Percentiles rank a stretch among this genome's conserved stretches.
These are phyloP conservation scores for Corythoichthys intestinalis DNA, from an alignment of 2,113 vertebrate genomes.

Conservation along the genomic window DNA sequence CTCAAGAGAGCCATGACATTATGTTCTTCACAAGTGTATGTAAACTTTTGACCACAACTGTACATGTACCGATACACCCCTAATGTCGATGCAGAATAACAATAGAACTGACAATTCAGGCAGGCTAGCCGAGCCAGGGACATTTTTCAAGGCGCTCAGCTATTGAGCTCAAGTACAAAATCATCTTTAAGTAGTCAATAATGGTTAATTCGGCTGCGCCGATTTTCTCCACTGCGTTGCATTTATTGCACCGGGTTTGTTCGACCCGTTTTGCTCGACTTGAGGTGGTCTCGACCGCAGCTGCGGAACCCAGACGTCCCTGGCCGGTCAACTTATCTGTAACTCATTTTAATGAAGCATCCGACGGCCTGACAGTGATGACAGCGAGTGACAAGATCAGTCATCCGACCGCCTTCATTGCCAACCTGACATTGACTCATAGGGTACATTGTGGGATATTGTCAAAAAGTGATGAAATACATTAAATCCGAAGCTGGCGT, in stretches of 20 bases:
- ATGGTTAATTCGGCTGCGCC: conserved; percentile 1
- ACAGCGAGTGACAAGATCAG: conserved; percentile 32
- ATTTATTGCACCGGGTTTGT: neutral
- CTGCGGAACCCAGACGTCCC: conserved; percentile 9
- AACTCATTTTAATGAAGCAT: conserved; percentile 50
- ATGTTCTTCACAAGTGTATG: too few species aligned
- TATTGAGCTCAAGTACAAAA: conserved; percentile 12
- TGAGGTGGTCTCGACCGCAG: conserved; percentile 6
- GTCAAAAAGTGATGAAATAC: conserved; percentile 8
- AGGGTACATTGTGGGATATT: conserved; percentile 20
- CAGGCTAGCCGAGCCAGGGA: conserved; percentile 22
- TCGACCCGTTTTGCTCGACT: neutral
- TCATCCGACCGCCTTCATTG: conserved; percentile 24
- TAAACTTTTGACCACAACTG: too few species aligned
- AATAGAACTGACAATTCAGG: conserved; percentile 19
- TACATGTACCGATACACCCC: neutral
- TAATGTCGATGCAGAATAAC: conserved; percentile 21
- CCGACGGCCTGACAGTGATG: conserved; percentile 39
- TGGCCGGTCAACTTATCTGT: conserved; percentile 26
- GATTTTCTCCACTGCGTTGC: neutral
- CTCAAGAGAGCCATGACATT: too few species aligned
- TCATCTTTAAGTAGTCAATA: conserved; percentile 7
- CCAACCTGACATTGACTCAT: conserved; percentile 45
- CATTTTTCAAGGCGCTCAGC: conserved; percentile 19
- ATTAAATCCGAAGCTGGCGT: neutral